Conservation (phyloP, 2,113 vertebrate species). For the Lycocorax pyrrhopterus region DNA sequence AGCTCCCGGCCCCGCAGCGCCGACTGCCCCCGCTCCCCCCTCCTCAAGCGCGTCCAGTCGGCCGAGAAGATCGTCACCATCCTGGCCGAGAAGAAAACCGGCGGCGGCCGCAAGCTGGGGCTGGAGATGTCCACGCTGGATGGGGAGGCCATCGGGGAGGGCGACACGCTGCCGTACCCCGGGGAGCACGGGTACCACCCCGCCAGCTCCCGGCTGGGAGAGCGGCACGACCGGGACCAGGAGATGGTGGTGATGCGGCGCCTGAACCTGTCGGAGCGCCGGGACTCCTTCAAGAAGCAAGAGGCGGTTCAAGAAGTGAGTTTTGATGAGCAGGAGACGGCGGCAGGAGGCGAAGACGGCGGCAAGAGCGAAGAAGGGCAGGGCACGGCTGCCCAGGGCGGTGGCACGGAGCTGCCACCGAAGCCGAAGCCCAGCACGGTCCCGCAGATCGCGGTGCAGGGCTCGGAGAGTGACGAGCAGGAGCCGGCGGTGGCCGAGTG, state of each 20-base stretch:
- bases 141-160: conserved; percentile 55
- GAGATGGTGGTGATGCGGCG: conserved; percentile 93
- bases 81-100: conserved; percentile 70
- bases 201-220: conserved; percentile 49
- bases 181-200: conserved; percentile 68
- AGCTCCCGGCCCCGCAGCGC: conserved; percentile 79
- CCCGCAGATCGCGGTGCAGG: conserved; percentile 89
- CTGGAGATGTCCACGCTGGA: conserved; percentile 75
- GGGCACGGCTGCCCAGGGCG: background rate
- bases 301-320: conserved; percentile 97
- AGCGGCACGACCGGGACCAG: conserved; percentile 75
- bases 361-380: background rate
- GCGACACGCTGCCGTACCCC: background rate
- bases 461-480: conserved; percentile 80
- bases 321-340: conserved; percentile 84
- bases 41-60: conserved; percentile 90
- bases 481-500: conserved; percentile 29
- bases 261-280: conserved; percentile 89
- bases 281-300: conserved; percentile 97
- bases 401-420: background rate
- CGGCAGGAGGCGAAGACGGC: background rate
- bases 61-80: conserved; percentile 84
- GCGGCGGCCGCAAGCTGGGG: conserved; percentile 73
- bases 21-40: conserved; percentile 82
- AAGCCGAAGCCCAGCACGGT: conserved; percentile 70